Evolutionary conservation across 2,797 vertebrate species (phyloP).

Genomic region (Tragelaphus oryx): DNA sequence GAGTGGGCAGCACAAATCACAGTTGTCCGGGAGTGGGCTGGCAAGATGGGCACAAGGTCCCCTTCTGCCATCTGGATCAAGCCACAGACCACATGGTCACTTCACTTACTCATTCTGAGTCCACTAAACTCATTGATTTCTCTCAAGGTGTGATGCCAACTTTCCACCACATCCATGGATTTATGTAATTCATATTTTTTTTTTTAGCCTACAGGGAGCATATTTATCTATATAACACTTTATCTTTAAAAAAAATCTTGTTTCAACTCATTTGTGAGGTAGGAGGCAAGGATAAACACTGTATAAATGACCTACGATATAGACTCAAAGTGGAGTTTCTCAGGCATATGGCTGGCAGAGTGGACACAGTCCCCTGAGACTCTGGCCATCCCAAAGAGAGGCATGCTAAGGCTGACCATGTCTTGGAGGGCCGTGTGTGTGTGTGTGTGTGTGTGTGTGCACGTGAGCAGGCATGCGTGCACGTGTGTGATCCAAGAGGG

Average conservation of each 20-base stretch:
- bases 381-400: neutral
- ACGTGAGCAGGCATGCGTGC: accelerated
- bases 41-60: neutral
- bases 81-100: neutral
- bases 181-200: neutral
- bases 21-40: neutral
- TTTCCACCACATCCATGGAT: neutral
- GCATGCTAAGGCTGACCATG: neutral
- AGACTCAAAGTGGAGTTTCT: neutral
- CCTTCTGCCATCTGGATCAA: neutral
- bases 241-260: neutral
- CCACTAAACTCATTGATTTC: neutral
- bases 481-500: neutral
- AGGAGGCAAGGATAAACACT: neutral
- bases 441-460: neutral
- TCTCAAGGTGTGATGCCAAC: neutral
- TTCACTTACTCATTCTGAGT: neutral
- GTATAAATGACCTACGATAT: neutral
- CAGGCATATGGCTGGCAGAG: neutral
- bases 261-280: neutral
- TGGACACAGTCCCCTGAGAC: neutral
- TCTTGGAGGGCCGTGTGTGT: neutral
- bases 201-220: neutral
- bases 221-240: neutral
- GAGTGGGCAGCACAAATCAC: neutral